phyloP scores from a whole-genome alignment of 2,888 invertebrate species.

The Stenotaenia linearis region DNA sequence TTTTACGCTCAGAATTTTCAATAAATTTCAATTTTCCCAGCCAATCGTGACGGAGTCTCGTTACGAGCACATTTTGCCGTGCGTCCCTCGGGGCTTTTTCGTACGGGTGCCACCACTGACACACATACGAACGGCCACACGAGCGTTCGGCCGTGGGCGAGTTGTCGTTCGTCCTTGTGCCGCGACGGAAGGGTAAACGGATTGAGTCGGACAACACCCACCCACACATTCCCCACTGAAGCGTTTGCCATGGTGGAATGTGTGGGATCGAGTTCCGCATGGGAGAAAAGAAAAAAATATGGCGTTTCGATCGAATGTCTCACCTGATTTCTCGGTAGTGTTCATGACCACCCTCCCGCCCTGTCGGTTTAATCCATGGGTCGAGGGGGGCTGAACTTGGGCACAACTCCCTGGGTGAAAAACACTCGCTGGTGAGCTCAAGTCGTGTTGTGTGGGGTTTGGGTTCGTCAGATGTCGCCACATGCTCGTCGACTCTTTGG shows the following conservation, averaged over 20 bases:
- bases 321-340: neutral
- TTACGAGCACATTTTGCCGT: too few species aligned
- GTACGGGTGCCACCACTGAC: neutral
- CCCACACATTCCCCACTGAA: slow-evolving; percentile 3
- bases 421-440: slow-evolving; percentile 1
- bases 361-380: slow-evolving; percentile 21
- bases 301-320: neutral
- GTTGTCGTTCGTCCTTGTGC: neutral
- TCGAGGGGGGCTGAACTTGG: slow-evolving; percentile 8
- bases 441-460: neutral
- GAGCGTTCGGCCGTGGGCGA: neutral
- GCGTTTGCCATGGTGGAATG: neutral
- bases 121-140: neutral
- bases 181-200: neutral
- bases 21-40: neutral
- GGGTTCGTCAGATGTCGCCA: neutral
- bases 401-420: slow-evolving; percentile 10
- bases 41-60: too few species aligned
- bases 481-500: too few species aligned
- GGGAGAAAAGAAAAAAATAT: neutral
- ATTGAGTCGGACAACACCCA: neutral
- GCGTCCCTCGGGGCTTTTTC: neutral
- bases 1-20: too few species aligned
- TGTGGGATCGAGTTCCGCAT: slow-evolving; percentile 10
- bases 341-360: slow-evolving; percentile 8